Evolutionary conservation across 2,888 invertebrate species (phyloP).

Genomic region (Luperina nickerlii): DNA sequence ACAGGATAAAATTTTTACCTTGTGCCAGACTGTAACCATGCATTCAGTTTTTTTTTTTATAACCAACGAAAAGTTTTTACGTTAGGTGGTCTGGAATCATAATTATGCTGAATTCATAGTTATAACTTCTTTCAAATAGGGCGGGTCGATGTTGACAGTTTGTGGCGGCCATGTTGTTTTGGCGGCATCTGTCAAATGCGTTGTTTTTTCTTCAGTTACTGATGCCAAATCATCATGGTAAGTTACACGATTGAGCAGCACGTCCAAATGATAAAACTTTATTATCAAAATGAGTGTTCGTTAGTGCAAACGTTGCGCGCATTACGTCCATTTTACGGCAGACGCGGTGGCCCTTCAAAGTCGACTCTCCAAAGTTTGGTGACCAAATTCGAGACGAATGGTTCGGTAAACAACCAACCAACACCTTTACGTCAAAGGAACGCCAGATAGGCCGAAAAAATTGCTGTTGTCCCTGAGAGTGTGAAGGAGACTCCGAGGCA

Average conservation of each 20-base stretch:
- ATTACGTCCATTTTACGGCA: constrained; percentile 6
- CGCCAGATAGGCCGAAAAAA: neutral
- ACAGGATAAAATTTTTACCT: no score
- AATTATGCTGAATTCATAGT: no score
- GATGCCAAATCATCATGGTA: no score
- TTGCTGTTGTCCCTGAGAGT: neutral
- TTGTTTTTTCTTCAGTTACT: constrained; percentile 1
- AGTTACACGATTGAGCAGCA: no score
- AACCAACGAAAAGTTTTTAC: no score
- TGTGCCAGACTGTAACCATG: no score
- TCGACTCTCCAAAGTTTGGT: constrained; percentile 10
- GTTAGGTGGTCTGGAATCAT: no score
- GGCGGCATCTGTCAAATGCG: constrained; percentile 1
- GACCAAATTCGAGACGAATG: constrained; percentile 9
- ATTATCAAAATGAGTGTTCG: constrained; percentile 6
- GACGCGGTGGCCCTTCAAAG: constrained; percentile 7
- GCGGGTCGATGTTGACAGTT: neutral
- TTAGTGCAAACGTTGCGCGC: constrained; percentile 6
- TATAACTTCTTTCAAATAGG: neutral
- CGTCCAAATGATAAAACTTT: no score
- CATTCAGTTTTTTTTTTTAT: no score
- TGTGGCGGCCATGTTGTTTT: neutral
- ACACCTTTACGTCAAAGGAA: constrained; percentile 3
- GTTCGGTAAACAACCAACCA: neutral
- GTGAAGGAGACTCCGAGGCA: neutral